Evolutionary conservation across 2,888 invertebrate genomes (phyloP).

Genomic region (Celastrina argiolus): DNA sequence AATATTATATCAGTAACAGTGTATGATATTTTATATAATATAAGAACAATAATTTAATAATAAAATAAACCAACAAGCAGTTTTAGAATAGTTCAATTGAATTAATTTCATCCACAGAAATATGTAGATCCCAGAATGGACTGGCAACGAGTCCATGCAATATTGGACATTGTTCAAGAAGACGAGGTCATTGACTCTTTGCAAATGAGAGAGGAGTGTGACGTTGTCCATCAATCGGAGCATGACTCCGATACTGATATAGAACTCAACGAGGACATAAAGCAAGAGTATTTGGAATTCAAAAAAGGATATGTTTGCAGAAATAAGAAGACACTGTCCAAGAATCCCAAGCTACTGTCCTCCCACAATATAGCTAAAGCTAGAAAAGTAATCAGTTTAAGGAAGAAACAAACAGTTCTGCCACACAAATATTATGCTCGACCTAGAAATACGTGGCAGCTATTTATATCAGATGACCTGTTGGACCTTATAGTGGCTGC

Average conservation of each 20-base stretch:
- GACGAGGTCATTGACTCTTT: conserved; percentile 65
- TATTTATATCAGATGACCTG: conserved; percentile 61
- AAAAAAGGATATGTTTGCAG: conserved; percentile 56
- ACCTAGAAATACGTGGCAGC: conserved; percentile 62
- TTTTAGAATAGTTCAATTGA: conserved; percentile 63
- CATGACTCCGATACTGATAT: conserved; percentile 64
- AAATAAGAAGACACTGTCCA: conserved; percentile 49
- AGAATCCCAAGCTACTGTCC: conserved; percentile 45
- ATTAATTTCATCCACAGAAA: conserved; percentile 73
- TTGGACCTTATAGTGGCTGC: conserved; percentile 60
- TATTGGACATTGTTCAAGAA: conserved; percentile 67
- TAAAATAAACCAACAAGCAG: conserved; percentile 17
- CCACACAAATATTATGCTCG: conserved; percentile 42
- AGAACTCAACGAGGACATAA: conserved; percentile 51
- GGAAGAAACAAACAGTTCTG: conserved; percentile 44
- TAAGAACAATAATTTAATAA: not conserved
- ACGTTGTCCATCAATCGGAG: conserved; percentile 59
- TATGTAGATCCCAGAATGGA: conserved; percentile 72
- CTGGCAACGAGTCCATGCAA: conserved; percentile 72
- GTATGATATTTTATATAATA: not conserved
- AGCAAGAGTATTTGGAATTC: conserved; percentile 48
- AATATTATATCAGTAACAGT: conserved; percentile 5
- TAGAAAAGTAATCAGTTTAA: conserved; percentile 42
- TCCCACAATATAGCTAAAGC: conserved; percentile 40
- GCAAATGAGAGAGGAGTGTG: conserved; percentile 61